These are phyloP conservation scores for Xestoiulus laeticollis DNA, from an alignment of 2,888 invertebrate genomes.

Conservation along the genomic window DNA sequence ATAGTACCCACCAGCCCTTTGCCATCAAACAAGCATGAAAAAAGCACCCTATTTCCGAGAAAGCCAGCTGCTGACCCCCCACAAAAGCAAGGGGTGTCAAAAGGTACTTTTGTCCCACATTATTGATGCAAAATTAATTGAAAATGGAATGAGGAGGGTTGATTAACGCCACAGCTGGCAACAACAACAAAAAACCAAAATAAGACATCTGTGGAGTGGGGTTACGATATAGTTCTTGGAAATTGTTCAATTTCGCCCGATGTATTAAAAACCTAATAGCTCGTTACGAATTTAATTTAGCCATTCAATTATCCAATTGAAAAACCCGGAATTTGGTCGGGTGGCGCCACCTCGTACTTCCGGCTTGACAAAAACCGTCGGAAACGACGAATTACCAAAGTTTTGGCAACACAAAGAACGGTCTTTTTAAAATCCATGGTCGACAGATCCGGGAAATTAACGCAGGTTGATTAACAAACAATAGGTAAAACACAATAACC, in stretches of 20 bases:
- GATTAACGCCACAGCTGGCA: neutral
- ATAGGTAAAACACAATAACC: neutral
- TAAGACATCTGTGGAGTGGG: neutral
- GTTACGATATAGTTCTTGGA: neutral
- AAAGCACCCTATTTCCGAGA: neutral
- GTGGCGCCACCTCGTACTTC: neutral
- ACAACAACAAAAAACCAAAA: neutral
- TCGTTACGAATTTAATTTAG: neutral
- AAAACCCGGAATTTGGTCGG: neutral
- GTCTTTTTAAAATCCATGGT: neutral
- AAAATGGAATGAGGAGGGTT: neutral
- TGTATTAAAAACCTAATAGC: neutral
- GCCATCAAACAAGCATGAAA: too few species aligned
- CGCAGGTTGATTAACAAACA: neutral
- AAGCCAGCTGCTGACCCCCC: neutral
- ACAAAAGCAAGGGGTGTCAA: neutral
- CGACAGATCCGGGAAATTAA: conserved; percentile 1
- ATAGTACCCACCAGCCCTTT: too few species aligned
- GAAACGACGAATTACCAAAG: neutral
- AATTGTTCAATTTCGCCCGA: neutral
- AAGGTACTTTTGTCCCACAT: neutral
- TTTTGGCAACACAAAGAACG: neutral
- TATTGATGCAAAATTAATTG: neutral
- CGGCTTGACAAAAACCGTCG: neutral
- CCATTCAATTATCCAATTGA: neutral